Conservation (phyloP, 2,797 vertebrate species). For the Chiloscyllium punctatum region DNA sequence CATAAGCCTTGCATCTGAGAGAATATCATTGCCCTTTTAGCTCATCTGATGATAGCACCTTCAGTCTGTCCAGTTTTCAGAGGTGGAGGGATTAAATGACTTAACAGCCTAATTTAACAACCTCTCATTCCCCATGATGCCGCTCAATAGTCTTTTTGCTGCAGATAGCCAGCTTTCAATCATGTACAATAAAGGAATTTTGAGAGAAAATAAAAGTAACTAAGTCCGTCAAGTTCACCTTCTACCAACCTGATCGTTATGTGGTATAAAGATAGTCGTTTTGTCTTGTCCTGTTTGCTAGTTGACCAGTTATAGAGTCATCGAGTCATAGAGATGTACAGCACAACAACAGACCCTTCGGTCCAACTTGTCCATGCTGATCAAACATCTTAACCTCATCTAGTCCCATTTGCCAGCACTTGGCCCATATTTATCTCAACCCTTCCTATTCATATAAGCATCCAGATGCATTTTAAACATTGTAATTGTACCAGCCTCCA, state of each 20-base stretch:
- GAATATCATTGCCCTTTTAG: not conserved
- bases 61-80: not conserved
- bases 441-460: too few species aligned
- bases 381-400: too few species aligned
- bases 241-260: not conserved
- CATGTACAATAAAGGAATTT: not conserved
- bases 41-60: not conserved
- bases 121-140: not conserved
- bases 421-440: too few species aligned
- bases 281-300: too few species aligned
- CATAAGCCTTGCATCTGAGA: not conserved
- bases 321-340: too few species aligned
- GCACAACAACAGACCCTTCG: too few species aligned
- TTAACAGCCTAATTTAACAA: conserved; percentile 11
- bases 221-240: not conserved
- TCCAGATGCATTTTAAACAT: too few species aligned
- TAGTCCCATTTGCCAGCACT: too few species aligned
- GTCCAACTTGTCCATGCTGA: too few species aligned
- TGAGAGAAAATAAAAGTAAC: not conserved
- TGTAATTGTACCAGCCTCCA: too few species aligned
- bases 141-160: not conserved
- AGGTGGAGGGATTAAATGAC: not conserved
- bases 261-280: not conserved
- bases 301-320: too few species aligned
- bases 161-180: not conserved